phyloP scores from a whole-genome alignment of 2,797 vertebrate species.

The Molossus alvarezi region DNA sequence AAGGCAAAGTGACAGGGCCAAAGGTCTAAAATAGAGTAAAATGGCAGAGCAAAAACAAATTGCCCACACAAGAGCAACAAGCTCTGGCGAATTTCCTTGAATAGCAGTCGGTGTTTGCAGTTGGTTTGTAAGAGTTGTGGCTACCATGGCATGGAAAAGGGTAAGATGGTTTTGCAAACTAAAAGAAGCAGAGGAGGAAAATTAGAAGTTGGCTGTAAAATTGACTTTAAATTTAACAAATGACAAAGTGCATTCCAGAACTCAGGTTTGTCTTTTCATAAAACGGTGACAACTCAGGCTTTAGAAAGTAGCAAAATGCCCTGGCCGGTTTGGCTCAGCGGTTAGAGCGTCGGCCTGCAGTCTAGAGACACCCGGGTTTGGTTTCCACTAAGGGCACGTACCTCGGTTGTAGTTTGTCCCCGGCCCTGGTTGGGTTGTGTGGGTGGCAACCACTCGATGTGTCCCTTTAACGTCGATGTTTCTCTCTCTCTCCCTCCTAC shows the following conservation, averaged over 20 bases:
- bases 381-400: too few species aligned
- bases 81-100: background rate
- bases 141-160: background rate
- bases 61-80: background rate
- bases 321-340: too few species aligned
- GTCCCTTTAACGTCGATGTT: too few species aligned
- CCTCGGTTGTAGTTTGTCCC: too few species aligned
- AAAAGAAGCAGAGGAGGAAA: background rate
- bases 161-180: background rate
- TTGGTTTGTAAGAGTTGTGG: background rate
- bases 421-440: too few species aligned
- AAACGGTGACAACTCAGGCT: background rate
- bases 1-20: background rate
- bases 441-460: too few species aligned
- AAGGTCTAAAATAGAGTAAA: background rate
- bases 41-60: background rate
- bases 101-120: background rate
- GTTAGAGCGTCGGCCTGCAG: too few species aligned
- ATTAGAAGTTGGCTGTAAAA: slow-evolving; percentile 3
- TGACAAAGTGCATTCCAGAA: background rate
- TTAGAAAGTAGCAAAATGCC: slow-evolving; percentile 13
- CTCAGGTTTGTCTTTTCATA: background rate
- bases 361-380: too few species aligned
- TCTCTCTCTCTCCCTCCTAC: too few species aligned
- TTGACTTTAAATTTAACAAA: slow-evolving; percentile 14